Evolutionary conservation across 2,888 invertebrate species (phyloP).

Genomic region (Atethmia centrago): DNA sequence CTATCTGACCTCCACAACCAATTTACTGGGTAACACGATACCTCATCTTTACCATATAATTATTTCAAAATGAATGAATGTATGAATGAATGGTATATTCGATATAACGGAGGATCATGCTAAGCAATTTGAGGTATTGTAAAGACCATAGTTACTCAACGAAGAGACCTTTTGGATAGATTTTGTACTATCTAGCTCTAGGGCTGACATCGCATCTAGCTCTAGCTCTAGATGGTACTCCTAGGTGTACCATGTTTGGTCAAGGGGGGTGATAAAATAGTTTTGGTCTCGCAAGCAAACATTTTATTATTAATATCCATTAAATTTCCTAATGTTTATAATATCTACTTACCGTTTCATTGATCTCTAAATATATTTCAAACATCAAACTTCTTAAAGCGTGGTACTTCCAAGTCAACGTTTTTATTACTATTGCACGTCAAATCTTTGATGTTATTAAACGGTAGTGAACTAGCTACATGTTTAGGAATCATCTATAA

Average conservation of each 20-base stretch:
- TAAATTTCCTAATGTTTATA: conserved; percentile 17
- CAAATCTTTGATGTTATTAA: conserved; percentile 53
- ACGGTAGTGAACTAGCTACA: conserved; percentile 10
- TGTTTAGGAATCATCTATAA: not conserved
- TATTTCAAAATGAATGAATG: too few relatives aligned
- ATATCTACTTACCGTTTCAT: conserved; percentile 10
- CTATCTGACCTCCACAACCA: too few relatives aligned
- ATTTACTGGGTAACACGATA: too few relatives aligned
- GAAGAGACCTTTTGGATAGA: not conserved
- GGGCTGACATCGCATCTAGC: too few relatives aligned
- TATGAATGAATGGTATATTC: too few relatives aligned
- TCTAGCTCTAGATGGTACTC: too few relatives aligned
- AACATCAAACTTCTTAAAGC: conserved; percentile 35
- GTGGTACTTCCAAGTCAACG: conserved; percentile 50
- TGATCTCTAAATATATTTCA: conserved; percentile 47
- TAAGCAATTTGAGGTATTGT: too few relatives aligned
- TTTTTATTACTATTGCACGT: conserved; percentile 39
- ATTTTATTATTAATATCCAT: not conserved
- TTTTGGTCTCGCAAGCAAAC: not conserved
- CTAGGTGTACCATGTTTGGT: too few relatives aligned
- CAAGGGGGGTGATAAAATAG: not conserved
- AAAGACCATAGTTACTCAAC: too few relatives aligned
- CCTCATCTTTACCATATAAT: too few relatives aligned
- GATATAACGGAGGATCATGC: too few relatives aligned
- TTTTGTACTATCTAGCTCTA: not conserved